Conservation (phyloP, 2,797 vertebrate genomes). For the Gymnoscopelus microlampas region DNA sequence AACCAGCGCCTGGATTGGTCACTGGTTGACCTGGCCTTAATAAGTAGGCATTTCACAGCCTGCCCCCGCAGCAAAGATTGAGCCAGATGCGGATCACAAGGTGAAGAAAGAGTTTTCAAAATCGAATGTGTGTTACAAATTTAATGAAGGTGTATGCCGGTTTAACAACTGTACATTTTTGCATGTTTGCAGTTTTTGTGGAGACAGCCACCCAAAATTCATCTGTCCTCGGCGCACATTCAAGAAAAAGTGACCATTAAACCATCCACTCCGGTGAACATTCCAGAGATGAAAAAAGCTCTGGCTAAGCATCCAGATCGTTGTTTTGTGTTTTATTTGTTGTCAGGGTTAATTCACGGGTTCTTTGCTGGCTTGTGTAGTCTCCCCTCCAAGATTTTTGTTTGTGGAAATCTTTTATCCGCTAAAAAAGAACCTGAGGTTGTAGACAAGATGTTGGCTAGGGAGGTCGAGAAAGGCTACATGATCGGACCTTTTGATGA, state of each 20-base stretch:
- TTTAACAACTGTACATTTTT: background rate
- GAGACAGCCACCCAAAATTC: background rate
- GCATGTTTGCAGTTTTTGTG: background rate
- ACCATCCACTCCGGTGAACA: background rate
- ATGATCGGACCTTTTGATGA: conserved; percentile 2
- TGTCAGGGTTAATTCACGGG: background rate
- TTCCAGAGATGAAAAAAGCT: background rate
- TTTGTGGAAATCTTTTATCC: background rate
- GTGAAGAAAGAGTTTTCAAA: background rate
- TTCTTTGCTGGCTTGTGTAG: background rate
- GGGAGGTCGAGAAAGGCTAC: background rate
- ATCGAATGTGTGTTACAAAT: too few species aligned
- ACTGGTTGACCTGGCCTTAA: background rate
- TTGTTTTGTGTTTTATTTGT: background rate
- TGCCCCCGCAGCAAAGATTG: background rate
- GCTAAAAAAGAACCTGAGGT: background rate
- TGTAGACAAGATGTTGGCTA: background rate
- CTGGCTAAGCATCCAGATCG: background rate
- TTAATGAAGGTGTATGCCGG: background rate
- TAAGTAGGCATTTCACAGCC: background rate
- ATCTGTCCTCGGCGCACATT: background rate
- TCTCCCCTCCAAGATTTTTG: background rate
- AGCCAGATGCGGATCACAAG: background rate
- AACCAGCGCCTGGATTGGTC: background rate
- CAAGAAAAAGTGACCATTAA: background rate